Base-by-base conservation (phyloP, 2,113 vertebrate species). In the Rattus rattus region DNA sequence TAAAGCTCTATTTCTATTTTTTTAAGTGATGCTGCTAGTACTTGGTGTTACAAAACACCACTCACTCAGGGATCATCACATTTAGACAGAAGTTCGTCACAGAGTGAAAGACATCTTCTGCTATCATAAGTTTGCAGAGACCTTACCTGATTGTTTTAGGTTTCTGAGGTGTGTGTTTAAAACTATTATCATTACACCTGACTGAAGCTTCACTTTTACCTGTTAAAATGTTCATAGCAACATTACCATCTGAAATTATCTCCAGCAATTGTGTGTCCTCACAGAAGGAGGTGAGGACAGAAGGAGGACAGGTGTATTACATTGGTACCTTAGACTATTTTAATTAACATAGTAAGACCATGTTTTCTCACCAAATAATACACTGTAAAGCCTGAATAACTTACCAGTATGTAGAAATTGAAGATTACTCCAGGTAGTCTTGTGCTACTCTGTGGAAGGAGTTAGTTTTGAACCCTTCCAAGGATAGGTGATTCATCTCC, bases 121-220 rank as follows among this genome's bases (percentile, higher is more conserved):
- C 79, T 85, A 96, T 91, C 94, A 92, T 88, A 90, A 95, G 65
- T 94, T 95, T 95, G 54, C 24, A 94, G 76, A 94, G 69, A 11
- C 59, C 59, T 95, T 95, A 56, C 39, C 75, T 65, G 33, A 26
- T 70, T 79, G 8, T 79, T 88, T 97, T 95, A 92, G 56, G 90
- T 76, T 96, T 94, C 88, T 76, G 86, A 95, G 89, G 67, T 69
- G 86, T 80, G 4, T 72, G 49, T 93, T 96, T 97, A 92, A 97
- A 96, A 94, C 92, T 86, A 94, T 89, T 87, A 92, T 67, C 73
- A 92, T n/a, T 86, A 84, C n/a, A 76, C 22, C 84, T 92, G 92
- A 70, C 17, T 14, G 39, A 33, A 49, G 19, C 52, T 67, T 90
- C 83, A 86, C 90, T 94, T 95, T 93, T 72, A 73, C 52, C 70